phyloP scores from a whole-genome alignment of 2,797 vertebrate species.

The Sebastes hubbsi region DNA sequence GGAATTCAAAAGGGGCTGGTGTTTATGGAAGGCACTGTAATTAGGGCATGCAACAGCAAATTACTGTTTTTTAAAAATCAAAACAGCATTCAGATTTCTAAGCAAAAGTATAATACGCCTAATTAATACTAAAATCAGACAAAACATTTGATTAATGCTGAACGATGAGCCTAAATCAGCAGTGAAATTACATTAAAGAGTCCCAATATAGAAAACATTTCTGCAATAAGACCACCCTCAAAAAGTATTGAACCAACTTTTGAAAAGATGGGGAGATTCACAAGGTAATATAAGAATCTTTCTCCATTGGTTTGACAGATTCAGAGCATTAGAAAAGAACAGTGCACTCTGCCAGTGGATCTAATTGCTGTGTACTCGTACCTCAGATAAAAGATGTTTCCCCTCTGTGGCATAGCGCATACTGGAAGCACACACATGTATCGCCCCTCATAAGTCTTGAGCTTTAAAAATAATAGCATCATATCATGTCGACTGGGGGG shows the following conservation, averaged over 20 bases:
- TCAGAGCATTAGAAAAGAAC: conserved; percentile 51
- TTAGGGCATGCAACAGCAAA: conserved; percentile 57
- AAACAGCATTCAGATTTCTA: conserved; percentile 48
- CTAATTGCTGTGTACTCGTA: conserved; percentile 49
- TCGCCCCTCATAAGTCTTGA: conserved; percentile 5
- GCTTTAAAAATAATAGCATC: conserved; percentile 44
- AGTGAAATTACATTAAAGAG: not conserved
- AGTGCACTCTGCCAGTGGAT: conserved; percentile 32
- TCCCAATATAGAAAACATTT: not conserved
- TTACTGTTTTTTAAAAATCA: conserved; percentile 30
- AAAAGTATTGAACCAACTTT: conserved; percentile 10
- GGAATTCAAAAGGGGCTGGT: conserved; percentile 51
- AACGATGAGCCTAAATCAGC: conserved; percentile 8
- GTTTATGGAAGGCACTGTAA: conserved; percentile 67
- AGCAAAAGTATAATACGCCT: conserved; percentile 27
- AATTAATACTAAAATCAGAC: conserved; percentile 50
- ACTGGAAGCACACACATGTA: conserved; percentile 15
- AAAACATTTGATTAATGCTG: conserved; percentile 3
- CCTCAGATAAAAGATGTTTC: conserved; percentile 64
- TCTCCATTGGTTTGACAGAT: conserved; percentile 46
- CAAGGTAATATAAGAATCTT: conserved; percentile 17
- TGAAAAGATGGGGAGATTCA: not conserved
- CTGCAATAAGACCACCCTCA: conserved; percentile 13
- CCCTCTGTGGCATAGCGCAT: conserved; percentile 16
- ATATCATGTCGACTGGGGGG: conserved; percentile 14